Evolutionary conservation across 1,140 invertebrate species (phyloP).

Genomic region (Neuroterus valhalla): DNA sequence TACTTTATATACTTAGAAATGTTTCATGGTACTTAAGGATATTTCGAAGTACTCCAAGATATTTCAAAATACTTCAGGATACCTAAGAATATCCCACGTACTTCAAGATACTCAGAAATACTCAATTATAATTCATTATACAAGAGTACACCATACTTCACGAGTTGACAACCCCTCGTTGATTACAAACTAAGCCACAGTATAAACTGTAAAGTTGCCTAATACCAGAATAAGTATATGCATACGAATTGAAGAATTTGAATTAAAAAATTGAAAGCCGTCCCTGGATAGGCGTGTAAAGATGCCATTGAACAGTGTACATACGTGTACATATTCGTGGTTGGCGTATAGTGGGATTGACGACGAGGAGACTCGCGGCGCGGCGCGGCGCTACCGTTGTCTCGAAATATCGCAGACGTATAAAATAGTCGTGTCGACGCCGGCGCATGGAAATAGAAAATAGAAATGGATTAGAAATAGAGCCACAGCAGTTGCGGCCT

Average conservation of each 20-base stretch:
- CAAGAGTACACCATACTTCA: too few species aligned
- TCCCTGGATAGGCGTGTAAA: slow-evolving; percentile 33
- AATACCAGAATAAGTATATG: background rate
- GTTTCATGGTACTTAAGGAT: too few species aligned
- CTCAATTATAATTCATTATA: too few species aligned
- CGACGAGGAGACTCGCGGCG: slow-evolving; percentile 42
- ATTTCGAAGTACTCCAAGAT: too few species aligned
- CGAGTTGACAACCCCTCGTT: too few species aligned
- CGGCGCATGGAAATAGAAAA: slow-evolving; percentile 71
- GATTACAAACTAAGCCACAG: too few species aligned
- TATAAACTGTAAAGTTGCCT: background rate
- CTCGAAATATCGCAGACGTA: slow-evolving; percentile 73
- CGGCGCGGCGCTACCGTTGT: slow-evolving; percentile 34
- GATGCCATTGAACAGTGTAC: slow-evolving; percentile 36
- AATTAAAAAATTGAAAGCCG: slow-evolving; percentile 1
- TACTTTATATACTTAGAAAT: too few species aligned
- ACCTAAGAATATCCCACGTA: too few species aligned
- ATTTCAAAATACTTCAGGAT: too few species aligned
- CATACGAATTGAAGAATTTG: background rate
- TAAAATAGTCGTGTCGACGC: slow-evolving; percentile 69
- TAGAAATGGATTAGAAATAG: slow-evolving; percentile 73
- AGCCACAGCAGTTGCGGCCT: slow-evolving; percentile 65
- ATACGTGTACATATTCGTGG: slow-evolving; percentile 4
- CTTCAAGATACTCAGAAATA: too few species aligned
- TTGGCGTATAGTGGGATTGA: slow-evolving; percentile 34